phyloP scores from a whole-genome alignment of 2,888 invertebrate genomes.

The Agriopis leucophaearia region DNA sequence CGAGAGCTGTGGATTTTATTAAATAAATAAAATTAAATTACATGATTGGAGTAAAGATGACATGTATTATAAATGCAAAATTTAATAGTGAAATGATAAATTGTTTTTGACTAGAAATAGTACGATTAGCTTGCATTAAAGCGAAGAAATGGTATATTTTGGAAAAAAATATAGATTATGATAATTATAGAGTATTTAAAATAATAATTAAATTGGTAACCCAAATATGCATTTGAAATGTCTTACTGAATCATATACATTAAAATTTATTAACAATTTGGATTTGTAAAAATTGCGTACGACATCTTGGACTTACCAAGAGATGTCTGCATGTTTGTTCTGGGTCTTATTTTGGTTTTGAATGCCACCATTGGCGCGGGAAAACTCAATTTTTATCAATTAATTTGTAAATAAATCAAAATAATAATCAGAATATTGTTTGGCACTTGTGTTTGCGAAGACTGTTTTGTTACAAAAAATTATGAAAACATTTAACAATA shows the following conservation, averaged over 20 bases:
- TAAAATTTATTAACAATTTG: too few species aligned
- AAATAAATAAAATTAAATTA: conserved; percentile 14
- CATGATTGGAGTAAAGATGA: conserved; percentile 19
- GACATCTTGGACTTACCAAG: background rate
- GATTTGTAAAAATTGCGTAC: background rate
- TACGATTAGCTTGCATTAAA: conserved; percentile 30
- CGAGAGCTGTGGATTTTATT: too few species aligned
- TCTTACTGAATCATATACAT: conserved; percentile 1
- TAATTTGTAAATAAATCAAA: too few species aligned
- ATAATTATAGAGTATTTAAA: background rate
- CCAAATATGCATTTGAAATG: conserved; percentile 15
- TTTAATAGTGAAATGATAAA: conserved; percentile 46
- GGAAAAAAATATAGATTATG: background rate
- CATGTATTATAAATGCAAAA: conserved; percentile 51
- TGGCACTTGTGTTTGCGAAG: conserved; percentile 1
- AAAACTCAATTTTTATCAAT: background rate
- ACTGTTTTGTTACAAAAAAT: background rate
- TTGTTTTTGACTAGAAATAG: conserved; percentile 62
- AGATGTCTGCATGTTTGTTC: background rate
- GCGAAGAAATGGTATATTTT: too few species aligned
- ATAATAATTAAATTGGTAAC: conserved; percentile 10
- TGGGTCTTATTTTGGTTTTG: background rate
- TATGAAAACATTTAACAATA: too few species aligned
- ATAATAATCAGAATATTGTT: background rate
- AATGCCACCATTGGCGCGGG: background rate